Percentiles rank a stretch among this genome's conserved stretches.
phyloP scores from a whole-genome alignment of 2,888 invertebrate species.

The Molorchus minor region DNA sequence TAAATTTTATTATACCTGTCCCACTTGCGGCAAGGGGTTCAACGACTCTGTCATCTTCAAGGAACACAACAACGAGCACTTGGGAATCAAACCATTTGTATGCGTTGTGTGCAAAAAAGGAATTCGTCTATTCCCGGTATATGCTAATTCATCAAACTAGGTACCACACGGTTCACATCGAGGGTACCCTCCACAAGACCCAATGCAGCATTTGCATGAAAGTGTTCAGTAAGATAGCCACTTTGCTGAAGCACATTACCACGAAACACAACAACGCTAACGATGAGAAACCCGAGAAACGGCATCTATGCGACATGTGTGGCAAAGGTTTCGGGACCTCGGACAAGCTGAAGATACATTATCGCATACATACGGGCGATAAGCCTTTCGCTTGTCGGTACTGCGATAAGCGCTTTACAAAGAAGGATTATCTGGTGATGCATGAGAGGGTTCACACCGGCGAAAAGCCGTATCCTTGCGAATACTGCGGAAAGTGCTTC shows the following conservation, averaged over 20 bases:
- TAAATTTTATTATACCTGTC: slow-evolving; percentile 63
- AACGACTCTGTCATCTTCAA: slow-evolving; percentile 61
- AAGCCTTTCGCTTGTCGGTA: slow-evolving; percentile 53
- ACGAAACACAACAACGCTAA: slow-evolving; percentile 53
- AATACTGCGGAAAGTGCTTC: slow-evolving; percentile 58
- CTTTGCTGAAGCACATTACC: slow-evolving; percentile 63
- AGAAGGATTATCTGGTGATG: slow-evolving; percentile 54
- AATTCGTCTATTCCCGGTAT: slow-evolving; percentile 58
- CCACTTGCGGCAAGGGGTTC: slow-evolving; percentile 65
- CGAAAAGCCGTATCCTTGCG: slow-evolving; percentile 58
- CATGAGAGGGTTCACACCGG: slow-evolving; percentile 59
- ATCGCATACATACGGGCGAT: slow-evolving; percentile 51
- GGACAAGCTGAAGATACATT: slow-evolving; percentile 52
- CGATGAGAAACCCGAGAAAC: slow-evolving; percentile 42
- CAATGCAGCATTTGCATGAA: slow-evolving; percentile 57
- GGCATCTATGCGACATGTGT: slow-evolving; percentile 54
- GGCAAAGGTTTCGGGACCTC: slow-evolving; percentile 53
- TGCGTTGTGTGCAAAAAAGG: slow-evolving; percentile 63
- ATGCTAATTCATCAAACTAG: slow-evolving; percentile 53
- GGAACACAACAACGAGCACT: slow-evolving; percentile 62
- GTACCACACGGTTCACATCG: slow-evolving; percentile 57
- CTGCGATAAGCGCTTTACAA: slow-evolving; percentile 55
- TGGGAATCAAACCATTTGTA: slow-evolving; percentile 59
- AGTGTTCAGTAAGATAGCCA: slow-evolving; percentile 53
- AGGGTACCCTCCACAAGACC: slow-evolving; percentile 61